These are phyloP conservation scores for Lethenteron reissneri DNA, from an alignment of 2,113 vertebrate genomes.

Conservation along the genomic window DNA sequence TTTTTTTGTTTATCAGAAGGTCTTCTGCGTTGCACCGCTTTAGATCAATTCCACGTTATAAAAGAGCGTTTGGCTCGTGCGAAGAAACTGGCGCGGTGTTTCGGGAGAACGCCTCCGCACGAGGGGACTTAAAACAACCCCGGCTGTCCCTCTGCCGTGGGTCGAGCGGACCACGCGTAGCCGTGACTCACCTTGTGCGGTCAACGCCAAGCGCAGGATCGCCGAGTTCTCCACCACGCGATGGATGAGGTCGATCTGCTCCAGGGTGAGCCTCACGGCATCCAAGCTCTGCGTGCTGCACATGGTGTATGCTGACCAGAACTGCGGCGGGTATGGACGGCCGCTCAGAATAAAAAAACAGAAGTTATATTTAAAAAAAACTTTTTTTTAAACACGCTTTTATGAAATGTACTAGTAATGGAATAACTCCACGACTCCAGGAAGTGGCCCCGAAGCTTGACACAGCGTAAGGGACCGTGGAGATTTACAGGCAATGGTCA, in stretches of 20 bases:
- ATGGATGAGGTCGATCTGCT: conserved; percentile 58
- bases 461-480: background rate
- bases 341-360: conserved; percentile 11
- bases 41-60: too few species aligned
- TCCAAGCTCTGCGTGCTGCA: conserved; percentile 58
- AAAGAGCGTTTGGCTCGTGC: too few species aligned
- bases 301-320: conserved; percentile 54
- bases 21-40: too few species aligned
- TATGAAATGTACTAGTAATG: background rate
- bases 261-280: conserved; percentile 52
- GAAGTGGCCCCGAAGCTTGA: background rate
- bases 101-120: background rate
- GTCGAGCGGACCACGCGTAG: background rate
- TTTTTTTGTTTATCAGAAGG: too few species aligned
- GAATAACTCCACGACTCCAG: background rate
- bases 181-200: background rate
- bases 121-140: background rate
- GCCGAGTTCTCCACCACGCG: conserved; percentile 49
- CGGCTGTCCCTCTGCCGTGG: background rate
- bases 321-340: conserved; percentile 19
- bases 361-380: background rate
- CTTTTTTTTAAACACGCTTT: background rate
- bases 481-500: background rate
- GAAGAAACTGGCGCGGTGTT: too few species aligned
- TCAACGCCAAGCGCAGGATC: background rate